These are phyloP conservation scores for Laterallus jamaicensis DNA, from an alignment of 2,113 vertebrate genomes.

Conservation along the genomic window DNA sequence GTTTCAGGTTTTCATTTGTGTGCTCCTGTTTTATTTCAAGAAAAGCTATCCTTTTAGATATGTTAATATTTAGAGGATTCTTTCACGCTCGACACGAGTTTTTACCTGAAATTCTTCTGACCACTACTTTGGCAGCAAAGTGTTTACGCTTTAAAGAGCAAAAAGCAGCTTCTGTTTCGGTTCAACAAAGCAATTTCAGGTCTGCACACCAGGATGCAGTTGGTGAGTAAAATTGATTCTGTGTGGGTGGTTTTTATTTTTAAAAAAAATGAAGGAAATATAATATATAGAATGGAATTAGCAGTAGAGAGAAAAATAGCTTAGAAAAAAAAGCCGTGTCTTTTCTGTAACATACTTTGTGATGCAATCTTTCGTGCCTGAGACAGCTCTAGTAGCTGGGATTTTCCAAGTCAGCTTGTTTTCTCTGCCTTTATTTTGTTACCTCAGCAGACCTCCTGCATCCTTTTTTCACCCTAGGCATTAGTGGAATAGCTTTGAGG, in stretches of 20 bases:
- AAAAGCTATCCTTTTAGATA: background rate
- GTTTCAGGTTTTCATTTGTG: background rate
- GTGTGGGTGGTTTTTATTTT: accelerated
- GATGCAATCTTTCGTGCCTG: background rate
- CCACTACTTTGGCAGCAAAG: background rate
- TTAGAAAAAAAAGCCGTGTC: background rate
- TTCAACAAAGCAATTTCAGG: background rate
- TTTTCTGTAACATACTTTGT: background rate
- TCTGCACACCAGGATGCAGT: background rate
- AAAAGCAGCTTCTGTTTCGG: background rate
- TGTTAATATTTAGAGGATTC: background rate
- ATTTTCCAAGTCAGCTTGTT: background rate
- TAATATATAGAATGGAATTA: background rate
- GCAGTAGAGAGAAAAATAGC: background rate
- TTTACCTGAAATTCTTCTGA: background rate
- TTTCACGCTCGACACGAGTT: too few relatives aligned
- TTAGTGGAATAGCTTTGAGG: background rate
- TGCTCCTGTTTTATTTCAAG: background rate
- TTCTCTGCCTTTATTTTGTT: background rate
- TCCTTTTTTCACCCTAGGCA: background rate
- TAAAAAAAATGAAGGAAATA: background rate
- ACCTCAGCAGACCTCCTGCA: background rate
- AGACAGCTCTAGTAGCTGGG: background rate
- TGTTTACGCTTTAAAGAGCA: background rate
- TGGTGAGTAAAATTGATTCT: background rate